These are phyloP conservation scores for Pseudoips prasinana DNA, from an alignment of 2,888 invertebrate species.

Conservation along the genomic window DNA sequence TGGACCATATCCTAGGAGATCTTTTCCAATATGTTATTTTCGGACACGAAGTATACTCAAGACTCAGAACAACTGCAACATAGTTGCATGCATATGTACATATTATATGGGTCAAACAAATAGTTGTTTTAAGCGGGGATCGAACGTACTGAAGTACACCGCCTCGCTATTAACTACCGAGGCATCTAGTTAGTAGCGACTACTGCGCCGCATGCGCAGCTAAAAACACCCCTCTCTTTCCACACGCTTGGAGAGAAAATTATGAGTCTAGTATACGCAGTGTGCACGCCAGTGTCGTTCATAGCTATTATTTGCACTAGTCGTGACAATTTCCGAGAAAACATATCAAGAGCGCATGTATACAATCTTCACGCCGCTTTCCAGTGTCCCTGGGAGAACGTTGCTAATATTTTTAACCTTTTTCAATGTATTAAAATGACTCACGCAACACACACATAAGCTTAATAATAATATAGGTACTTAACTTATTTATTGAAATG, in stretches of 20 bases:
- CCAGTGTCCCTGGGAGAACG: constrained; percentile 58
- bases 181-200: too few species aligned
- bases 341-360: constrained; percentile 51
- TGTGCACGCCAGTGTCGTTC: constrained; percentile 25
- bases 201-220: too few species aligned
- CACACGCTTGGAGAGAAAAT: constrained; percentile 23
- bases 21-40: too few species aligned
- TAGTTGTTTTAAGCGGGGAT: too few species aligned
- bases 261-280: constrained; percentile 19
- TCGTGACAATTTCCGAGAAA: constrained; percentile 57
- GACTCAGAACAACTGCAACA: too few species aligned
- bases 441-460: constrained; percentile 40
- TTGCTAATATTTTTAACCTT: constrained; percentile 57
- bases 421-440: constrained; percentile 43
- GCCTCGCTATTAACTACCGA: too few species aligned
- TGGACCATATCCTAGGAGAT: too few species aligned
- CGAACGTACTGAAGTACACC: too few species aligned
- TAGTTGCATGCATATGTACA: too few species aligned
- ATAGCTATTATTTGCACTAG: constrained; percentile 46
- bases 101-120: too few species aligned
- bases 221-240: too few species aligned
- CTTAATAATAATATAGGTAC: constrained; percentile 2
- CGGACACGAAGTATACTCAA: too few species aligned
- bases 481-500: constrained; percentile 11
- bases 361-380: constrained; percentile 49